Evolutionary conservation across 2,888 invertebrate genomes (phyloP), one percentile per base, ranked within the genome.

Genomic region (Acanthosepion pharaonis): DNA sequence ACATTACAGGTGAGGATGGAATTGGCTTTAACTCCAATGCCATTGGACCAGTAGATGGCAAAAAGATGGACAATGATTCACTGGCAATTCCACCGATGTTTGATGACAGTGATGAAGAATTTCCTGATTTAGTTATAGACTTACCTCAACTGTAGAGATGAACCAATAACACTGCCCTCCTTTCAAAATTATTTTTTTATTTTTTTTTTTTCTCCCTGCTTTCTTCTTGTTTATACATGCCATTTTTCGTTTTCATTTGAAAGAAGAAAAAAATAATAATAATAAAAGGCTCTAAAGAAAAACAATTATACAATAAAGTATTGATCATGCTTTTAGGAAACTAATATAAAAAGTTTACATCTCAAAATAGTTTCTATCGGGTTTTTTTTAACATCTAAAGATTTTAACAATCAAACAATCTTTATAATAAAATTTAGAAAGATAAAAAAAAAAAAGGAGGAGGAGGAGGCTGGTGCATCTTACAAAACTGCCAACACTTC

Each of bases 101-200:
- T 96, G 95, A 95, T 91, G 96, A 96, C 94, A 96, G 96, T 92
- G 96, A 96, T 94, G 96, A 96, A 20, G 96, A 95, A 48, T 96
- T 96, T 95, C 94, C 95, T 53, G 96, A 95, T 94, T 95, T 96
- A 33, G 96, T 96, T 42, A 96, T 96, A 91, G 96, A 96, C 95
- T 96, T 96, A 95, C 96, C 96, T 48, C 51, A 78, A 25, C 5
- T 94, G 33, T 91, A 91, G 94, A 78, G n/a, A 78, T 33, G 6
- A 78, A 78, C n/a, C n/a, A 78, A 78, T 33, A 78, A n/a, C n/a
- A 78, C 78, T n/a, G 15, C 78, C 78, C n/a, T 28, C 25, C 11
- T 23, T 59, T 20, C 4, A 59, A 59, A 59, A 59, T 20, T 20
- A 20, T 59, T 59, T 59, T 59, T 59, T 59, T 78, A n/a, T 9